Evolutionary conservation across 1,140 invertebrate genomes (phyloP), one percentile per base, ranked within the genome.

Genomic region (Laodelphax striatellus): DNA sequence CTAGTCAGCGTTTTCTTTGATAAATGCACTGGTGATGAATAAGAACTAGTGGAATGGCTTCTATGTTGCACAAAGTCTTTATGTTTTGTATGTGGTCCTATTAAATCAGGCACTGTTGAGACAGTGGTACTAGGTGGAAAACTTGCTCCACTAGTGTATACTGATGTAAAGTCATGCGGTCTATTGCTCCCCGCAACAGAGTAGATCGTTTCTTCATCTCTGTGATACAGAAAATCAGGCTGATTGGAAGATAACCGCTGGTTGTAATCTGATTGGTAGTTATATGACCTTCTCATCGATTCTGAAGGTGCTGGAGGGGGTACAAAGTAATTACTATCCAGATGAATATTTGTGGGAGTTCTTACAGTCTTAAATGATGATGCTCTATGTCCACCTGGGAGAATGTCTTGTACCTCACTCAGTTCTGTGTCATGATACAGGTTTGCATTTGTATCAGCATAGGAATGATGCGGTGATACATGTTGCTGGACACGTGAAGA

Each of bases 111-210:
- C 72, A 79, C 80, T 58, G 68, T 73, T 19, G 74, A 70, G 0
- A 68, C 69, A 0, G 76, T 79, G 52, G 80, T 79, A 70, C 82
- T 80, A 52, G 77, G 76, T 13, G 79, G 75, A 56, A 75, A 76
- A 63, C 78, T 77, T 31, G 79, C 77, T 58, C 80, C 78, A 58
- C 79, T 83, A 13, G 83, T 86, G 69, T 86, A 86, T 0, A 87
- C 82, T 58, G 80, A 84, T 9, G 83, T 85, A 66, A 83, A 86
- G 50, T 77, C 78, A 65, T 83, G 80, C 69, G 82, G 77, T 52
- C 82, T 76, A 72, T 85, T 84, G 63, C 75, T 81, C 60, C 84
- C 84, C 43, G 85, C 85, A 14, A 87, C 81, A 1, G 85, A 87
- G 70, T 87, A 87, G 65, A 87, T 86, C 43, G 82, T 83, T 17